Conservation (phyloP, 2,797 vertebrate genomes). For the Rhinichthys osculus region DNA sequence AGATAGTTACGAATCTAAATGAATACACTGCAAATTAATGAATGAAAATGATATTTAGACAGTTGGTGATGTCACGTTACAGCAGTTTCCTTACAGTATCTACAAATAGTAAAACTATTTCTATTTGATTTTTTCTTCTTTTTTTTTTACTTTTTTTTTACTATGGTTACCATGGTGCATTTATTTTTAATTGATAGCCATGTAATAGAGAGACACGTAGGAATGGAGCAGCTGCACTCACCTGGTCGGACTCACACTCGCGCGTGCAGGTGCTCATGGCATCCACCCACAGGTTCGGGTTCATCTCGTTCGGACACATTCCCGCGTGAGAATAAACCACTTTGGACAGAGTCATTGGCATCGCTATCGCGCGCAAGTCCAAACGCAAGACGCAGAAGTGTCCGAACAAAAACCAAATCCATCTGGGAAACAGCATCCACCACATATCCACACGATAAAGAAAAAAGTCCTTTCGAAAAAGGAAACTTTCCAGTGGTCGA, state of each 20-base stretch:
- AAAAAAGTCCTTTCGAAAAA: slow-evolving; percentile 1
- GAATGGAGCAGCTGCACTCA: slow-evolving; percentile 72
- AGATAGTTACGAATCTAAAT: background rate
- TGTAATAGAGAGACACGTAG: background rate
- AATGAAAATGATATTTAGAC: background rate
- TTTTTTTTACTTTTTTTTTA: no score
- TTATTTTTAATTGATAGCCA: background rate
- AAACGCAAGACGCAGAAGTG: slow-evolving; percentile 77
- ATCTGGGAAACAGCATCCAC: slow-evolving; percentile 84
- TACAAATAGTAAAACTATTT: background rate
- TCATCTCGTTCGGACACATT: slow-evolving; percentile 97
- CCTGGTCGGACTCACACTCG: slow-evolving; percentile 94
- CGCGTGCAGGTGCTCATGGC: slow-evolving; percentile 98
- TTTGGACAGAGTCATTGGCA: slow-evolving; percentile 80
- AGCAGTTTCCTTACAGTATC: no score
- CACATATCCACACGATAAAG: slow-evolving; percentile 76
- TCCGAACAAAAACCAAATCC: slow-evolving; percentile 87
- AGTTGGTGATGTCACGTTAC: background rate
- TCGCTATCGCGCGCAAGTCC: slow-evolving; percentile 71
- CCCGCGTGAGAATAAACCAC: slow-evolving; percentile 95
- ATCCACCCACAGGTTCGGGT: slow-evolving; percentile 98
- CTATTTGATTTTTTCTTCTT: background rate
- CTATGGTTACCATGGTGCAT: background rate
- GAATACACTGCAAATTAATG: background rate
- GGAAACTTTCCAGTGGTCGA: slow-evolving; percentile 24